Percentiles rank a stretch among this genome's conserved stretches.
Evolutionary conservation across 2,797 vertebrate genomes (phyloP).

Genomic region (Luscinia luscinia): DNA sequence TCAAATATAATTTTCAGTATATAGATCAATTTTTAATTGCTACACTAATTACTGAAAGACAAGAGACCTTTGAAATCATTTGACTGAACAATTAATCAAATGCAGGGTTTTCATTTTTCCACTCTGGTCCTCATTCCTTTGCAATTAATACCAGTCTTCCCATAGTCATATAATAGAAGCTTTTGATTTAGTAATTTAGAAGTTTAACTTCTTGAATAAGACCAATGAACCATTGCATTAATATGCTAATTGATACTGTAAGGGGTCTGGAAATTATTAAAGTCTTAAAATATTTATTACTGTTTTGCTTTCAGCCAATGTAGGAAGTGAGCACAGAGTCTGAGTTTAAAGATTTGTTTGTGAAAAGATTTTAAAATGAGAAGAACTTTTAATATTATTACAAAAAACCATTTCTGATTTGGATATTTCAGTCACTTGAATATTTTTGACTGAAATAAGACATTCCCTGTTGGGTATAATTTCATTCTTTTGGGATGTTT

Average conservation of each 20-base stretch:
- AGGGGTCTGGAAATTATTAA: conserved; percentile 28
- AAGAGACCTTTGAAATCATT: conserved; percentile 65
- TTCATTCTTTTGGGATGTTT: neutral
- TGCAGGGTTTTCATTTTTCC: conserved; percentile 19
- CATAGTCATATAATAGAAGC: conserved; percentile 35
- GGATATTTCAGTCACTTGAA: neutral
- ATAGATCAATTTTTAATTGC: conserved; percentile 71
- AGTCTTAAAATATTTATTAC: conserved; percentile 66
- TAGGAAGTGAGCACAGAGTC: neutral
- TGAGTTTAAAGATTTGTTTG: neutral
- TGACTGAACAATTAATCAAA: conserved; percentile 58
- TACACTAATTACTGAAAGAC: conserved; percentile 61
- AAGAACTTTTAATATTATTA: neutral
- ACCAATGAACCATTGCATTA: conserved; percentile 48
- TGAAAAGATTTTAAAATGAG: neutral
- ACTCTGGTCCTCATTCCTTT: neutral
- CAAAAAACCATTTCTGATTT: neutral
- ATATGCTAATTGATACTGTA: conserved; percentile 56
- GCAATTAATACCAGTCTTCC: conserved; percentile 20
- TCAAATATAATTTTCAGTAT: conserved; percentile 50
- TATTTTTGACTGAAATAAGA: neutral
- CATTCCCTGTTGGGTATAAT: neutral
- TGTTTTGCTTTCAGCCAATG: conserved; percentile 36
- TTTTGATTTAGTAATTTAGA: conserved; percentile 50
- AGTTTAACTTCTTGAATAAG: conserved; percentile 56